phyloP scores from a whole-genome alignment of 2,113 vertebrate genomes.

The Prionailurus bengalensis region DNA sequence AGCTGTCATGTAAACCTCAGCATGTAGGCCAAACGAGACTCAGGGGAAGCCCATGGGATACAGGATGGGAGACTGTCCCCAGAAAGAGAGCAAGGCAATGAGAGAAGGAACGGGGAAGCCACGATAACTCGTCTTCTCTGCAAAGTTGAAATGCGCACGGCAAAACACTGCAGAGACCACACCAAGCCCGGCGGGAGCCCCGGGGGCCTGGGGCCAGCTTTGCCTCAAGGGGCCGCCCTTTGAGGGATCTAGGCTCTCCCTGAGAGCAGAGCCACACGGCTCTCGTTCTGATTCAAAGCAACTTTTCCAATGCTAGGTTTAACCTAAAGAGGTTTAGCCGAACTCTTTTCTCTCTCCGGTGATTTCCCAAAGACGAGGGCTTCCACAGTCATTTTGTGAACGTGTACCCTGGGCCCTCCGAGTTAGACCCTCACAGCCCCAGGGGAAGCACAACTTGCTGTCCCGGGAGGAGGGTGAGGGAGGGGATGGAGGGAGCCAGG shows the following conservation, averaged over 20 bases:
- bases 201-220: background rate
- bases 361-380: background rate
- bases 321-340: background rate
- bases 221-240: background rate
- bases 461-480: background rate
- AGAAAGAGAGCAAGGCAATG: fast-evolving
- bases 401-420: fast-evolving
- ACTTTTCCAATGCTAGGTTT: background rate
- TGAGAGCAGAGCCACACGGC: background rate
- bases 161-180: background rate
- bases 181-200: background rate
- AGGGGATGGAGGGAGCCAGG: background rate
- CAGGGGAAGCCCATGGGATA: fast-evolving
- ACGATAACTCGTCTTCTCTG: background rate
- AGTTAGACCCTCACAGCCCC: background rate
- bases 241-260: too few relatives aligned
- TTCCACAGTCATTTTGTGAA: too few relatives aligned
- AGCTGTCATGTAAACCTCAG: fast-evolving
- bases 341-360: background rate
- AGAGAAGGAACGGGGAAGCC: background rate
- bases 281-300: background rate
- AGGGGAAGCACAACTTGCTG: background rate
- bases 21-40: fast-evolving
- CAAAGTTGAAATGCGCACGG: background rate
- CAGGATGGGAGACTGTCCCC: background rate